A percentile compares a stretch with the other conserved stretches of the same genome.
Conservation (phyloP, 35 echinoderm and acorn worm genomes). For the Ophioderma brevispina region DNA sequence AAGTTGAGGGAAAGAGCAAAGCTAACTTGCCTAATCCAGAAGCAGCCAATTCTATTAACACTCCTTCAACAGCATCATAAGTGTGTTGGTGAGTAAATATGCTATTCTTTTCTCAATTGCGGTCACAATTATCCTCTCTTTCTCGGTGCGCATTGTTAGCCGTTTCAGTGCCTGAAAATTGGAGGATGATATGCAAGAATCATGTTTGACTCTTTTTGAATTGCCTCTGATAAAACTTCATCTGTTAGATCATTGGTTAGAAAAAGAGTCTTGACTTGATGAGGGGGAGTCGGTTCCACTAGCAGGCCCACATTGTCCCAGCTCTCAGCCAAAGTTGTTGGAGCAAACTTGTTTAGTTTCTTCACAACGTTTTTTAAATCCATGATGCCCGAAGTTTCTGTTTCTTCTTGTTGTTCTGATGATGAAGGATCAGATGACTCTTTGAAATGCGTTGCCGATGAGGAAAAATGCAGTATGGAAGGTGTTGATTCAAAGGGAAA, state of each 20-base stretch:
- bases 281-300: conserved; percentile 78
- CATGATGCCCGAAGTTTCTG: too few species aligned
- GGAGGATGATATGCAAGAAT: conserved; percentile 95
- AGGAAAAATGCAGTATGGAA: too few species aligned
- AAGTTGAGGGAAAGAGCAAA: too few species aligned
- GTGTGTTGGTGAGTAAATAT: conserved; percentile 81
- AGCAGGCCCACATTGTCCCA: conserved; percentile 97
- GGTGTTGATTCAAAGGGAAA: too few species aligned
- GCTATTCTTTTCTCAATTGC: conserved; percentile 85
- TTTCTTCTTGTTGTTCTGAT: too few species aligned
- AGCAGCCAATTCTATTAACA: conserved; percentile 76
- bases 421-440: too few species aligned
- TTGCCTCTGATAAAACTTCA: conserved; percentile 73
- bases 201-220: conserved; percentile 40
- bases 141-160: conserved; percentile 69
- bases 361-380: conserved; percentile 38
- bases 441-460: too few species aligned
- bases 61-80: conserved; percentile 80
- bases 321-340: conserved; percentile 61
- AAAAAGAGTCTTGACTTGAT: conserved; percentile 53
- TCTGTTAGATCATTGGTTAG: conserved; percentile 92
- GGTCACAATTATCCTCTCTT: conserved; percentile 81
- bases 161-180: conserved; percentile 82
- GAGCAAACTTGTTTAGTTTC: conserved; percentile 72
- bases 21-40: conserved; percentile 33